Percentiles rank a stretch among this genome's conserved stretches.
These are phyloP conservation scores for Ailurus styani DNA, from an alignment of 2,113 vertebrate genomes.

Conservation along the genomic window DNA sequence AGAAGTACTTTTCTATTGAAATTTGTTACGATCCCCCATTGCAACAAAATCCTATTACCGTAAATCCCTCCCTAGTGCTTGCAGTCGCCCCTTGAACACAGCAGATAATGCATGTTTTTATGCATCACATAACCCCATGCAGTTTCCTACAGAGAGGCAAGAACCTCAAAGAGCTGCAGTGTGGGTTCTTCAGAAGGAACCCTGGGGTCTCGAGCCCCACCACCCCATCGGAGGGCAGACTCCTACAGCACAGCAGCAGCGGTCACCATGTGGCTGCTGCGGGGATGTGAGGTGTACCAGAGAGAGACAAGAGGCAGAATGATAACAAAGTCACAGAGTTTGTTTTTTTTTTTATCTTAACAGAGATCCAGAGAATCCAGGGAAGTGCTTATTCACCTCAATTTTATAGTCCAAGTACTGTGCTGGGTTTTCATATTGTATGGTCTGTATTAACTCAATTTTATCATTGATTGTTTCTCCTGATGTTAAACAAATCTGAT, in stretches of 20 bases:
- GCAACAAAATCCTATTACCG: constrained; percentile 4
- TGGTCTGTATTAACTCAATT: constrained; percentile 40
- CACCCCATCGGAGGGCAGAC: fast-evolving
- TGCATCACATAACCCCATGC: not conserved
- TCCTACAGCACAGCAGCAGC: not conserved
- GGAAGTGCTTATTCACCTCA: not conserved
- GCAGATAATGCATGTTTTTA: not conserved
- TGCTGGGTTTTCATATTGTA: not conserved
- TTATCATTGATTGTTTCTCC: constrained; percentile 40
- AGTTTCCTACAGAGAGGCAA: not conserved
- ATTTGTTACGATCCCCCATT: not conserved
- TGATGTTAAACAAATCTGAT: constrained; percentile 45
- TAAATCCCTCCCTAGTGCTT: not conserved
- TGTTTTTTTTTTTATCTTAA: not conserved
- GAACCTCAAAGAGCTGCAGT: not conserved
- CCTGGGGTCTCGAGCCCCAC: not conserved
- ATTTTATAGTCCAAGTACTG: not conserved
- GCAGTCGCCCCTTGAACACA: not conserved
- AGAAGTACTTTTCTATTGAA: constrained; percentile 46
- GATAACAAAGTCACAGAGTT: not conserved
- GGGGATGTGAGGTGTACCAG: not conserved
- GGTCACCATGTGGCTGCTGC: fast-evolving
- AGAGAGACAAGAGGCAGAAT: not conserved
- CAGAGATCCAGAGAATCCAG: not conserved
- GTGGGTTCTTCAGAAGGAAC: not conserved